Evolutionary conservation across 2,888 invertebrate genomes (phyloP).

Genomic region (Venustoraphidia nigricollis): DNA sequence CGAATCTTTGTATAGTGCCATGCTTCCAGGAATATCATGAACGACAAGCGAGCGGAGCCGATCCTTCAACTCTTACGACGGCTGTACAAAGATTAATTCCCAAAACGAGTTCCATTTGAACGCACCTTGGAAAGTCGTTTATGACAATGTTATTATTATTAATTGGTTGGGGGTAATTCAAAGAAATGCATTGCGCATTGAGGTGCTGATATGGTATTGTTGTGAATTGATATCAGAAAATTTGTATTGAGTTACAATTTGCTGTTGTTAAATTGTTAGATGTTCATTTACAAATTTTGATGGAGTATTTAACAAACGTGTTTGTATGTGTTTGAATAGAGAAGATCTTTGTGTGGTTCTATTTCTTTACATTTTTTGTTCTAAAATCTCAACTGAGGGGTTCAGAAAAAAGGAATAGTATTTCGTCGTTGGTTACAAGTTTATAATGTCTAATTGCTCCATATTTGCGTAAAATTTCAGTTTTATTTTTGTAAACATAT

Average conservation of each 20-base stretch:
- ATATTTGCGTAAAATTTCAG: too few relatives aligned
- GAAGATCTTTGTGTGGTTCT: too few relatives aligned
- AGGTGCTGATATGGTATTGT: neutral
- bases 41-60: slow-evolving; percentile 28
- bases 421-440: too few relatives aligned
- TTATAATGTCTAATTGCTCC: too few relatives aligned
- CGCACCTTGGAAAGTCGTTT: neutral
- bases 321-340: too few relatives aligned
- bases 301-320: too few relatives aligned
- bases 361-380: too few relatives aligned
- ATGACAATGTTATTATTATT: too few relatives aligned
- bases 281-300: too few relatives aligned
- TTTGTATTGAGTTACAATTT: slow-evolving; percentile 7
- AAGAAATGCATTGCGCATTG: neutral
- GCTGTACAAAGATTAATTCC: slow-evolving; percentile 26
- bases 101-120: slow-evolving; percentile 29
- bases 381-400: too few relatives aligned
- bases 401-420: too few relatives aligned
- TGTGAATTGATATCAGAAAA: slow-evolving; percentile 1
- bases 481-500: too few relatives aligned
- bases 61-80: slow-evolving; percentile 22
- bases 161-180: neutral
- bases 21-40: slow-evolving; percentile 79
- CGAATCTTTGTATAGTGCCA: slow-evolving; percentile 77
- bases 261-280: neutral